A percentile compares a stretch with the other conserved stretches of the same genome.
These are phyloP conservation scores for Microtus richardsoni DNA, from an alignment of 2,113 vertebrate species.

Conservation along the genomic window DNA sequence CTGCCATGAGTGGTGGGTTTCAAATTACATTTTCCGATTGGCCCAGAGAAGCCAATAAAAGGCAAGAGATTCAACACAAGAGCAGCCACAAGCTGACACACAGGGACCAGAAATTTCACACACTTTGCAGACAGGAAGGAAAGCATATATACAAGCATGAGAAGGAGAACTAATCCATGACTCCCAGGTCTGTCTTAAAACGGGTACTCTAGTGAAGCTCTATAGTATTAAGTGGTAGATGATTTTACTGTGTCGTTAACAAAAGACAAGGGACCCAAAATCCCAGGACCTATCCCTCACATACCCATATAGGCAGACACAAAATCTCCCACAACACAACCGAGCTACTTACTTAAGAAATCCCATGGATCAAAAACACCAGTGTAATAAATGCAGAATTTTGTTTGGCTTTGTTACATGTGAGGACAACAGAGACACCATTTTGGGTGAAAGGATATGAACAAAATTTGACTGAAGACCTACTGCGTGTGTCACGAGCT, in stretches of 20 bases:
- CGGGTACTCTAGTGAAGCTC: background rate
- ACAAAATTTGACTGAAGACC: background rate
- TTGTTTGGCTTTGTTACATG: background rate
- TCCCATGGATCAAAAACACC: background rate
- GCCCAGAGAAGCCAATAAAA: background rate
- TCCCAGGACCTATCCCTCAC: fast-evolving
- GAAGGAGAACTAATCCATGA: background rate
- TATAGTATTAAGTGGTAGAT: constrained; percentile 47
- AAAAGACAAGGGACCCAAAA: background rate
- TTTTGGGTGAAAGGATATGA: background rate
- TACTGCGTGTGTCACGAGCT: background rate
- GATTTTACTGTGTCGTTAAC: constrained; percentile 35
- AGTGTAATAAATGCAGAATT: background rate
- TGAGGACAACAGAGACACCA: background rate
- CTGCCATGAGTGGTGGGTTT: background rate
- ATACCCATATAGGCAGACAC: background rate
- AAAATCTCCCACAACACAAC: background rate
- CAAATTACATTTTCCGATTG: constrained; percentile 33
- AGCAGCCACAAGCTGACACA: background rate
- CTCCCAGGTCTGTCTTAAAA: background rate
- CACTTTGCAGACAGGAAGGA: background rate
- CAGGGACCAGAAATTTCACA: background rate
- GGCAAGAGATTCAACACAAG: constrained; percentile 39
- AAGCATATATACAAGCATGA: background rate
- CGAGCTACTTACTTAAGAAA: background rate